A percentile compares a stretch with the other conserved stretches of the same genome.
These are phyloP conservation scores for Ormyrus pomaceus DNA, from an alignment of 2,888 invertebrate genomes.

Conservation along the genomic window DNA sequence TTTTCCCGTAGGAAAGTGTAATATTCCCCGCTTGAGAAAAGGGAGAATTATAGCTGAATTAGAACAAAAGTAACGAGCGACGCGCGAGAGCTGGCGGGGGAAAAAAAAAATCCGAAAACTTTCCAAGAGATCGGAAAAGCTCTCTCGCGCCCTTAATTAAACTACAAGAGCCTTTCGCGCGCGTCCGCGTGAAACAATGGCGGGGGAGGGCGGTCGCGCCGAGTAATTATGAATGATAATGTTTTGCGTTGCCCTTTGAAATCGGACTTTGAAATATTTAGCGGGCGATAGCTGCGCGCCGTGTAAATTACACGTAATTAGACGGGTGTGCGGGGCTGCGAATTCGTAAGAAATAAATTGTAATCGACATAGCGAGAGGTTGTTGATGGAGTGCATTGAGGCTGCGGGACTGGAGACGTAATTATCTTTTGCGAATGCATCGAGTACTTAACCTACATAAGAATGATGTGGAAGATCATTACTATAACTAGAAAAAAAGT, in stretches of 20 bases:
- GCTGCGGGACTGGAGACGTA: no score
- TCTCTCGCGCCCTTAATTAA: slow-evolving; percentile 38
- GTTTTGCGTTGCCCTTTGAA: not conserved
- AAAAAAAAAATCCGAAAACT: slow-evolving; percentile 42
- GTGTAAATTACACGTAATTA: no score
- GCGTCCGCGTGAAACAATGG: not conserved
- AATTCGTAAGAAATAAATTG: no score
- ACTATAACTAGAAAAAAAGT: no score
- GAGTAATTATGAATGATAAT: slow-evolving; percentile 43
- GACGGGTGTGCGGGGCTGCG: no score
- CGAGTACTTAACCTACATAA: no score
- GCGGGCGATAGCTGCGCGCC: no score
- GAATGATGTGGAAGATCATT: no score
- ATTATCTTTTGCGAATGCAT: no score
- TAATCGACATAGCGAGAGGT: no score
- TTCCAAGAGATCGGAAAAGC: slow-evolving; percentile 34
- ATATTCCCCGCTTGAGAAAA: slow-evolving; percentile 45
- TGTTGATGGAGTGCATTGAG: no score
- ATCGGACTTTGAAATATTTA: no score
- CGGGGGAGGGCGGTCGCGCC: not conserved
- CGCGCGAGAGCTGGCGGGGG: slow-evolving; percentile 8
- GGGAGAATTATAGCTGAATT: slow-evolving; percentile 55
- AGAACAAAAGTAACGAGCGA: slow-evolving; percentile 54
- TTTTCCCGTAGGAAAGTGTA: slow-evolving; percentile 53
- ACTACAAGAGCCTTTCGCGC: slow-evolving; percentile 1